Base-by-base conservation (phyloP, 2,888 invertebrate species). In the Luperina nickerlii region DNA sequence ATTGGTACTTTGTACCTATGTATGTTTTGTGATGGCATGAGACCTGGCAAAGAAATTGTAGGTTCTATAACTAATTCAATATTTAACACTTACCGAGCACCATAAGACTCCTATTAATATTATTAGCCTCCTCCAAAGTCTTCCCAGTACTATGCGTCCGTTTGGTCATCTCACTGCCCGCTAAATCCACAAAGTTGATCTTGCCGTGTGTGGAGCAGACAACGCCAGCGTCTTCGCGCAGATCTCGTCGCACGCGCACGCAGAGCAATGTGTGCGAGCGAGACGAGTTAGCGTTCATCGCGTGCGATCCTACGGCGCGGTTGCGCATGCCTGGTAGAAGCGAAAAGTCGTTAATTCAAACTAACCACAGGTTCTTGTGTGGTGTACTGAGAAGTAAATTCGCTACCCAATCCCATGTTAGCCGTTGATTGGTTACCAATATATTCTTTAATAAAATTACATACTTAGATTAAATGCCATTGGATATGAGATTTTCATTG, bases 101-200 rank as follows among this genome's bases (percentile, higher is more conserved):
- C 98, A 99, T 98, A 0, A 99, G 97, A 92, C 99, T 99, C 93
- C 99, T 98, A 93, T 99, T 99, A 87, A 99, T 99, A 94, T 99
- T 99, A 93, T 99, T 99, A 0, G 99, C 99, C 93, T 99, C 99
- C 92, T 99, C 98, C 85, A 99, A 94, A 0, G 98, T 99, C 94
- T 98, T 99, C 73, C 98, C 99, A 90, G 98, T 98, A 93, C 98
- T 98, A 89, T 98, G 98, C 0, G 98, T 99, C 94, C 98, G 98
- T 93, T 99, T 99, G 8, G 99, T 99, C 98, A 99, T 98, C 96
- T 99, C 99, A 91, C 99, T 99, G n/a, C 99, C 99, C 0, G 99
- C 99, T 81, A 99, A 96, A 95, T 99, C 99, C 13, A 99, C 99
- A 94, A 99, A 99, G 96, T 99, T 99, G 77, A 99, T 98, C 96